Evolutionary conservation across 2,113 vertebrate genomes (phyloP).

Genomic region (Onychorhynchus coronatus): DNA sequence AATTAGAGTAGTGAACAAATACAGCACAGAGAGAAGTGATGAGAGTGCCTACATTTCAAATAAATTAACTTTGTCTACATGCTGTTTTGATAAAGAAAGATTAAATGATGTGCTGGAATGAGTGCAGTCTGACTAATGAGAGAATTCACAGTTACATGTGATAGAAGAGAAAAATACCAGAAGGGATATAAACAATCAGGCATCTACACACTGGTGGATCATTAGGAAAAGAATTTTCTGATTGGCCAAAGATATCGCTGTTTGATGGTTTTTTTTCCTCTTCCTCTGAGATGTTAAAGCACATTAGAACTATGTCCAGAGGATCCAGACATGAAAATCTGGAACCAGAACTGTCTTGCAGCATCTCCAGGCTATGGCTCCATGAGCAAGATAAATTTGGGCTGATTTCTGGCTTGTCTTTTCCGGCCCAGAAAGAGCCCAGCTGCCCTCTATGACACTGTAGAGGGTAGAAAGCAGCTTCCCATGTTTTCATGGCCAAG

Average conservation of each 20-base stretch:
- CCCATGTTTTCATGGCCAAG: not conserved
- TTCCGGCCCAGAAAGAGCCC: not conserved
- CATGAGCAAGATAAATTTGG: not conserved
- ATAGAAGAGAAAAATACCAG: not conserved
- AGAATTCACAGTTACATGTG: not conserved
- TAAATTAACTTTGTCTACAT: conserved; percentile 17
- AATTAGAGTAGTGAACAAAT: not conserved
- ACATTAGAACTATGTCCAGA: not conserved
- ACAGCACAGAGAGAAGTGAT: not conserved
- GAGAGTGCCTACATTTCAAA: conserved; percentile 14
- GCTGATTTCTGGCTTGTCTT: not conserved
- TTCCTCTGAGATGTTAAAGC: not conserved
- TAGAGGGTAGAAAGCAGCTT: not conserved
- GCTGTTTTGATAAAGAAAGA: conserved; percentile 23
- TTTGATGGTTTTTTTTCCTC: not conserved
- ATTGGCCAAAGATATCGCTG: not conserved
- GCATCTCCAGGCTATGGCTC: not conserved
- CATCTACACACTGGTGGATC: not conserved
- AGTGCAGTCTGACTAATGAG: conserved; percentile 23
- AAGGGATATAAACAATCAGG: not conserved
- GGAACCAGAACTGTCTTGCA: not conserved
- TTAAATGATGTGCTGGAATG: conserved; percentile 42
- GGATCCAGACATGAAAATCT: not conserved
- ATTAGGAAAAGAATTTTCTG: not conserved
- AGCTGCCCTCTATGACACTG: not conserved